Evolutionary conservation across 2,113 vertebrate genomes (phyloP), one percentile per base, ranked within the genome.

Genomic region (Salvator merianae): DNA sequence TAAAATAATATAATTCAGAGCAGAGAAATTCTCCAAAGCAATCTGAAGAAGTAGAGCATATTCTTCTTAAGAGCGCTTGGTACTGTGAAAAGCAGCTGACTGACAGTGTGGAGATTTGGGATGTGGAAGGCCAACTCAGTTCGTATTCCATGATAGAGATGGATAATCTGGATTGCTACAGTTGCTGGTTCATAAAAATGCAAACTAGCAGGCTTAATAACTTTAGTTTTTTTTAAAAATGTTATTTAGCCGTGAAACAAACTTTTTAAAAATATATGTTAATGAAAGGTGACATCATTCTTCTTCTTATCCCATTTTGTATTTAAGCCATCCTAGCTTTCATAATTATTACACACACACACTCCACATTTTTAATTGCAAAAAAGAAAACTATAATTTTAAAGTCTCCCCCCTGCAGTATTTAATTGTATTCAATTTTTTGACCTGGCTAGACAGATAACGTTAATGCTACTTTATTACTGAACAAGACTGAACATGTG

Each of bases 401-500:
- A 79, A 94, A 95, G 93, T 92, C 14, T 20, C 20, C 55, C 18
- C 20, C 55, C 55, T 7, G 94, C 95, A 91, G 92, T 90, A 92
- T 95, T 95, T 96, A 96, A 97, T 96, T 95, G 95, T 91, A 95
- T 88, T 89, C 93, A 93, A 95, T 95, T 95, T 74, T 96, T 95
- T 97, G 96, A 97, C 96, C 96, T 96, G 95, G 94, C 96, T 96
- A 96, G 95, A 95, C 93, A 94, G 93, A 95, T 95, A 96, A 95
- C 91, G 85, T 94, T 96, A 96, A 95, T 94, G 93, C 91, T 95
- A 95, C 94, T 95, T 95, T 95, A 95, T 92, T 95, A 93, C 93
- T 92, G 95, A 96, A 96, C 96, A 96, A 96, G 95, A 95, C 94
- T 95, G 94, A 96, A 95, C 97, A 97, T 97, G 95, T 96, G 94